Conservation (phyloP, 1,140 invertebrate genomes). For the Acromyrmex heyeri region DNA sequence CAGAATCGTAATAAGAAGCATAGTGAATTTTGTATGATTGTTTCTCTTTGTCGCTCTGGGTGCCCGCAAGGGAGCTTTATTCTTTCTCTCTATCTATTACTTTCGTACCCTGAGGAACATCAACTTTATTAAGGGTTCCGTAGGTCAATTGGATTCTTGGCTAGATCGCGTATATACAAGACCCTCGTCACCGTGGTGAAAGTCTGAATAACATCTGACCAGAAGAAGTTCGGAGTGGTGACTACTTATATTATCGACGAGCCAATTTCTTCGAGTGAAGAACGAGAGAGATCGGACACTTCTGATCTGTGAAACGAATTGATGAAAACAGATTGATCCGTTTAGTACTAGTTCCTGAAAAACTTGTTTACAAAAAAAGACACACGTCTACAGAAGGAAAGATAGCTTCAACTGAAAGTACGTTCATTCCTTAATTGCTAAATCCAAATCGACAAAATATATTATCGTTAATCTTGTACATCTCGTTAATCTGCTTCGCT, state of each 20-base stretch:
- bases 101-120: slow-evolving; percentile 11
- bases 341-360: background rate
- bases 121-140: slow-evolving; percentile 43
- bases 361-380: background rate
- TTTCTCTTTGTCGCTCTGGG: slow-evolving; percentile 9
- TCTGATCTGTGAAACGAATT: background rate
- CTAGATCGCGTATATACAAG: slow-evolving; percentile 17
- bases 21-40: slow-evolving; percentile 11
- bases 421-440: background rate
- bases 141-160: slow-evolving; percentile 17
- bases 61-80: slow-evolving; percentile 24
- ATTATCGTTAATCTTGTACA: background rate
- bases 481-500: background rate
- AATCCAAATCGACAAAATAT: background rate
- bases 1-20: slow-evolving; percentile 35
- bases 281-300: background rate
- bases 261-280: slow-evolving; percentile 4
- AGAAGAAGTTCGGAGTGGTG: background rate
- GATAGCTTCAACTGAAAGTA: background rate
- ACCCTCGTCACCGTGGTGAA: slow-evolving; percentile 38
- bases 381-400: background rate
- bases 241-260: background rate
- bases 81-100: slow-evolving; percentile 13
- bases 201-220: slow-evolving; percentile 18
- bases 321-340: background rate